A percentile compares a stretch with the other conserved stretches of the same genome.
Conservation (phyloP, 1,140 invertebrate species). For the Brachionus paranguensis region DNA sequence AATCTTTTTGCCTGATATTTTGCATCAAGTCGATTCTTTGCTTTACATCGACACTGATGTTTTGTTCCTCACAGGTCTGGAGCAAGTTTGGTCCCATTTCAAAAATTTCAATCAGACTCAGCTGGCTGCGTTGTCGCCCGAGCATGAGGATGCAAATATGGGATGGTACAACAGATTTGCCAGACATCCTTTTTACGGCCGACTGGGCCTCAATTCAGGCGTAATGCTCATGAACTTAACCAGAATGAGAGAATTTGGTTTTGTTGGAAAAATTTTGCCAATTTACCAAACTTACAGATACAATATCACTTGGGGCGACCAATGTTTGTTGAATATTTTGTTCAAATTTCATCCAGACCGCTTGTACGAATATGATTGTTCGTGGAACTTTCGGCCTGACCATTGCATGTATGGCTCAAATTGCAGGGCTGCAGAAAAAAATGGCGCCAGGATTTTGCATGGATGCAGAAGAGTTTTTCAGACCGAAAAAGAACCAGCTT, state of each 20-base stretch:
- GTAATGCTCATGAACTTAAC: constrained; percentile 96
- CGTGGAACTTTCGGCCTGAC: constrained; percentile 84
- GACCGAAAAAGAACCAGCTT: constrained; percentile 75
- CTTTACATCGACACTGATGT: constrained; percentile 90
- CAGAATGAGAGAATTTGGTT: constrained; percentile 74
- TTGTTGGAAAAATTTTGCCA: constrained; percentile 73
- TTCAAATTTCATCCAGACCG: constrained; percentile 82
- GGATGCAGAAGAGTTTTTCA: constrained; percentile 79
- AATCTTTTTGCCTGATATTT: constrained; percentile 74
- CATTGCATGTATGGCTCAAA: constrained; percentile 85
- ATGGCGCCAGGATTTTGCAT: constrained; percentile 78
- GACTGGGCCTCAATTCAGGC: constrained; percentile 81
- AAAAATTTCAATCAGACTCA: constrained; percentile 75
- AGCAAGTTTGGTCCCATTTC: constrained; percentile 76
- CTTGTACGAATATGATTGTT: constrained; percentile 72
- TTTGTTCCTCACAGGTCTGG: constrained; percentile 73
- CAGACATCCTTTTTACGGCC: constrained; percentile 82
- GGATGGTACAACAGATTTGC: constrained; percentile 95
- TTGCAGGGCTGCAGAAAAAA: constrained; percentile 67
- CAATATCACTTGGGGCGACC: constrained; percentile 91
- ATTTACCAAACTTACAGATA: constrained; percentile 77
- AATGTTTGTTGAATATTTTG: constrained; percentile 92
- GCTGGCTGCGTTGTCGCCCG: constrained; percentile 75
- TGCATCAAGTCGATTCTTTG: constrained; percentile 73
- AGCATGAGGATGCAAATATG: constrained; percentile 80